Evolutionary conservation across 1,140 invertebrate genomes (phyloP).

Genomic region (Brachionus rotundiformis): DNA sequence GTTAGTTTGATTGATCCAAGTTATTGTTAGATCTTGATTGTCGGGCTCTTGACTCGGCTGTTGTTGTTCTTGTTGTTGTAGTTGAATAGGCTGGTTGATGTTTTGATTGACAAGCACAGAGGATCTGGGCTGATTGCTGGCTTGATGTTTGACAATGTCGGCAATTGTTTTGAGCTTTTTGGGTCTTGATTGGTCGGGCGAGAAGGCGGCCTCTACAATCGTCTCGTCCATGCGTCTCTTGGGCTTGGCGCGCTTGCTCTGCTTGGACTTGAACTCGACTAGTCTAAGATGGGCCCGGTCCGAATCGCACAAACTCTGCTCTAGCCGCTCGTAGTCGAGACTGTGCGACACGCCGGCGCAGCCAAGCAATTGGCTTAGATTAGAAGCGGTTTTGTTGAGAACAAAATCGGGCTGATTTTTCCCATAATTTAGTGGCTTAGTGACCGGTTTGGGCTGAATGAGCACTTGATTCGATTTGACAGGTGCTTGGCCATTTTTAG

Average conservation of each 20-base stretch:
- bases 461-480: not conserved
- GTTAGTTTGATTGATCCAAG: constrained; percentile 30
- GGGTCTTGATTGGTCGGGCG: not conserved
- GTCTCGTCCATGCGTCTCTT: not conserved
- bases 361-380: not conserved
- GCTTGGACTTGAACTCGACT: not conserved
- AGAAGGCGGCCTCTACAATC: no score
- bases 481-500: not conserved
- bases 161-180: constrained; percentile 40
- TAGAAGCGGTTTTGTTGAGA: not conserved
- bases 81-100: not conserved
- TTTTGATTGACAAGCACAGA: not conserved
- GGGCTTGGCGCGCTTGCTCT: not conserved
- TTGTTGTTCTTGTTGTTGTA: not conserved
- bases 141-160: constrained; percentile 17
- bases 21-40: constrained; percentile 4
- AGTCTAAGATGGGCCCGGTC: not conserved
- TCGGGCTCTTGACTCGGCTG: not conserved
- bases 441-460: not conserved
- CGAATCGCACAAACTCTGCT: not conserved
- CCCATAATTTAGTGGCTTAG: not conserved
- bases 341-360: not conserved
- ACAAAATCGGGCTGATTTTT: not conserved
- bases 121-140: not conserved
- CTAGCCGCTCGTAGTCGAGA: not conserved